Percentiles rank a stretch among this genome's conserved stretches.
These are phyloP conservation scores for Zoroaster sp. DNA, from an alignment of 53 echinoderm and acorn worm genomes.

Conservation along the genomic window DNA sequence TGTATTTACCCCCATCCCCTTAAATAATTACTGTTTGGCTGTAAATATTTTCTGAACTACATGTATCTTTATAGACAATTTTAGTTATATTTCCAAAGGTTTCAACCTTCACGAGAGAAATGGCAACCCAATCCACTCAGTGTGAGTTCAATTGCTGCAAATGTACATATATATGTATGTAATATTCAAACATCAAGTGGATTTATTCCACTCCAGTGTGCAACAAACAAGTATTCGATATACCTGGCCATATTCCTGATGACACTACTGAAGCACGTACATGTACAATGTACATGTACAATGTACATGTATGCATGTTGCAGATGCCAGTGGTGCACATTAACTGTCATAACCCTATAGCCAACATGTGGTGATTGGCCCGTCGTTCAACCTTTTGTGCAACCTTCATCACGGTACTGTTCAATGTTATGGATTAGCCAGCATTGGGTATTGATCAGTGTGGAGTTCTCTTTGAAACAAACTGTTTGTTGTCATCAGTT, in stretches of 20 bases:
- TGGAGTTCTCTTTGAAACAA: not conserved
- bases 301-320: not conserved
- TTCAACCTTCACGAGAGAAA: no score
- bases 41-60: no score
- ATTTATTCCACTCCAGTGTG: not conserved
- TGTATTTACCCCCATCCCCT: no score
- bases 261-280: not conserved
- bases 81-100: no score
- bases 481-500: not conserved
- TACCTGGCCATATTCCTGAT: not conserved
- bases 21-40: no score
- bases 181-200: not conserved
- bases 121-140: no score
- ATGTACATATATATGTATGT: no score
- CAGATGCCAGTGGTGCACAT: not conserved
- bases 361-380: not conserved
- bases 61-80: no score
- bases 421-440: not conserved
- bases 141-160: no score
- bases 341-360: not conserved
- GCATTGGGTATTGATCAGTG: not conserved
- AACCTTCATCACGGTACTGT: not conserved
- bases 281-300: no score
- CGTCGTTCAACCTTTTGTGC: not conserved
- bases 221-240: not conserved